Conservation (phyloP, 2,113 vertebrate genomes). For the Otis tarda region DNA sequence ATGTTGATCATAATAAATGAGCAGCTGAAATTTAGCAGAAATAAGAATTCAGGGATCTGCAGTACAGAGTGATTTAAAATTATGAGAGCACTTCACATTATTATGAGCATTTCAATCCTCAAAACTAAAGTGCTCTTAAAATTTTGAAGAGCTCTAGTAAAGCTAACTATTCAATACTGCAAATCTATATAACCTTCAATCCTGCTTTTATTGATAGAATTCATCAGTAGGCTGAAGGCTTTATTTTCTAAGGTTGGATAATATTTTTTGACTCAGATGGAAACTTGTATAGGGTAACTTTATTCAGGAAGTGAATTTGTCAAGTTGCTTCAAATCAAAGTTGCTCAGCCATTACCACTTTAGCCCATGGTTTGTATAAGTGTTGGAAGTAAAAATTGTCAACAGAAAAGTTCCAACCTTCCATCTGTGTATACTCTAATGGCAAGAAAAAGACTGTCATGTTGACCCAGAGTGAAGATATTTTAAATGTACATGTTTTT, state of each 20-base stretch:
- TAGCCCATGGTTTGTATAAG: background rate
- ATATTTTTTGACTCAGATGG: background rate
- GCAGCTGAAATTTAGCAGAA: constrained; percentile 1
- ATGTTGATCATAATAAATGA: background rate
- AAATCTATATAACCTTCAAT: background rate
- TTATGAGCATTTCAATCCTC: constrained; percentile 17
- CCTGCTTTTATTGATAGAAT: background rate
- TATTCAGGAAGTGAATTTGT: background rate
- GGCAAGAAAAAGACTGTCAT: background rate
- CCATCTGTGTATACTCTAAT: background rate
- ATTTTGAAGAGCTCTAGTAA: constrained; percentile 1
- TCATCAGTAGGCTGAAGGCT: background rate
- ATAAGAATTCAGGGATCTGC: background rate
- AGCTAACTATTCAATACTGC: background rate
- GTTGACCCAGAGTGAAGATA: background rate
- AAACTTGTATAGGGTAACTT: background rate
- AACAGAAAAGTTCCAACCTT: background rate
- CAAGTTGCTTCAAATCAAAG: background rate
- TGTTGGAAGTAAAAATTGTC: background rate
- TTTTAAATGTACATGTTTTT: background rate
- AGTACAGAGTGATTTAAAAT: background rate
- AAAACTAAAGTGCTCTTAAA: constrained; percentile 16
- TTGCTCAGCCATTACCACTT: background rate
- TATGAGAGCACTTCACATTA: constrained; percentile 3
- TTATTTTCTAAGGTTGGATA: background rate